Percentiles rank a stretch among this genome's conserved stretches.
Conservation (phyloP, 2,888 invertebrate species). For the Amphiduros pacificus region DNA sequence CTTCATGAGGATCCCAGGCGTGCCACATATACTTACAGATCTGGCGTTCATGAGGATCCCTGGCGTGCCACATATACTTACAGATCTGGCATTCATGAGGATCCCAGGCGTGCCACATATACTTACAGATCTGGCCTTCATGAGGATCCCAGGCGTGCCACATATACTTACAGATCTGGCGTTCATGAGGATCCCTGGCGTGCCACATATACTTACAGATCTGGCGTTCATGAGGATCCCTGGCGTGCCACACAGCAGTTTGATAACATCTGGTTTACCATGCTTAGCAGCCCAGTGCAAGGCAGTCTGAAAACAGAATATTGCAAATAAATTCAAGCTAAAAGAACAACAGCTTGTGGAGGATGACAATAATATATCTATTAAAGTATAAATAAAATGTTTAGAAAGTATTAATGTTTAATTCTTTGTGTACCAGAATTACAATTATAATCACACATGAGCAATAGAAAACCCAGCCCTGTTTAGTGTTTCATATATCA, state of each 20-base stretch:
- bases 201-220: constrained; percentile 83
- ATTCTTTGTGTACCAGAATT: no score
- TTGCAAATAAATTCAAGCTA: background rate
- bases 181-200: constrained; percentile 83
- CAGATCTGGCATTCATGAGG: constrained; percentile 86
- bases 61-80: constrained; percentile 82
- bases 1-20: no score
- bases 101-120: constrained; percentile 84
- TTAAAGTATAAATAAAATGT: no score
- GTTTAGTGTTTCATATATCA: no score
- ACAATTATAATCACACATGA: no score
- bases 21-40: constrained; percentile 79
- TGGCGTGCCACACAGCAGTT: constrained; percentile 85
- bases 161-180: constrained; percentile 81
- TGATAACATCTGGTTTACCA: constrained; percentile 87
- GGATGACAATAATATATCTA: no score
- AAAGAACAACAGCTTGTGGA: no score
- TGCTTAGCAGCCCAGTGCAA: constrained; percentile 96
- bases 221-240: constrained; percentile 84
- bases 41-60: constrained; percentile 84
- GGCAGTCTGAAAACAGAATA: constrained; percentile 72
- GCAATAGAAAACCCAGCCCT: no score
- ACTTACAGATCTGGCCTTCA: constrained; percentile 84
- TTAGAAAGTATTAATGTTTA: no score
- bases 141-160: constrained; percentile 79